Percentiles rank a stretch among this genome's conserved stretches.
Conservation (phyloP, 1,140 invertebrate genomes). For the Cydia strobilella region DNA sequence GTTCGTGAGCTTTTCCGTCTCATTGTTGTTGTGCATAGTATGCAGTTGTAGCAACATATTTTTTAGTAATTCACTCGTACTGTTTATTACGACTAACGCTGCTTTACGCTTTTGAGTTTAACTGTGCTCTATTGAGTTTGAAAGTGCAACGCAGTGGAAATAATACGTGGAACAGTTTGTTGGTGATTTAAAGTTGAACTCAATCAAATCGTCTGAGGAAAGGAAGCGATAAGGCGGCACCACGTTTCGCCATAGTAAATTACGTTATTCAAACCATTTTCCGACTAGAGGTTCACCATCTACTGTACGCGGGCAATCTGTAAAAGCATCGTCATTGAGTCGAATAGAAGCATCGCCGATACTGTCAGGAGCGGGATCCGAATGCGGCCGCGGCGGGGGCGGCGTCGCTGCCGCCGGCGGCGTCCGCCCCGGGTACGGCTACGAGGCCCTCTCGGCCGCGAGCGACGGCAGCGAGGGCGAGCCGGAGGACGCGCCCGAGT, state of each 20-base stretch:
- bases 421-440: slow-evolving; percentile 70
- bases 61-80: background rate
- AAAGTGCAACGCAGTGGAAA: slow-evolving; percentile 24
- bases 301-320: slow-evolving; percentile 58
- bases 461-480: slow-evolving; percentile 72
- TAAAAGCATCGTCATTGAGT: slow-evolving; percentile 70
- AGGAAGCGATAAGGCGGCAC: slow-evolving; percentile 51
- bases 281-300: slow-evolving; percentile 60
- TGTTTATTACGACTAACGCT: slow-evolving; percentile 1
- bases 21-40: slow-evolving; percentile 41
- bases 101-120: background rate
- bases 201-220: background rate
- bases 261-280: slow-evolving; percentile 69
- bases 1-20: slow-evolving; percentile 37
- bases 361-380: slow-evolving; percentile 56
- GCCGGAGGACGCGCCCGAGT: slow-evolving; percentile 65
- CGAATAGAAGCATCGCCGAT: slow-evolving; percentile 62
- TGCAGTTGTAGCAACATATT: slow-evolving; percentile 23
- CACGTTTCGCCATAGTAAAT: slow-evolving; percentile 75
- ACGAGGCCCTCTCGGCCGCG: slow-evolving; percentile 71
- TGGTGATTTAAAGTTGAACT: slow-evolving; percentile 12
- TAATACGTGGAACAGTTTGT: slow-evolving; percentile 1
- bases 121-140: background rate
- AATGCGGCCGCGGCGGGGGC: slow-evolving; percentile 61
- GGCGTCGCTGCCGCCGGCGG: slow-evolving; percentile 58